phyloP scores from a whole-genome alignment of 2,888 invertebrate species.

The Limnephilus auricula region DNA sequence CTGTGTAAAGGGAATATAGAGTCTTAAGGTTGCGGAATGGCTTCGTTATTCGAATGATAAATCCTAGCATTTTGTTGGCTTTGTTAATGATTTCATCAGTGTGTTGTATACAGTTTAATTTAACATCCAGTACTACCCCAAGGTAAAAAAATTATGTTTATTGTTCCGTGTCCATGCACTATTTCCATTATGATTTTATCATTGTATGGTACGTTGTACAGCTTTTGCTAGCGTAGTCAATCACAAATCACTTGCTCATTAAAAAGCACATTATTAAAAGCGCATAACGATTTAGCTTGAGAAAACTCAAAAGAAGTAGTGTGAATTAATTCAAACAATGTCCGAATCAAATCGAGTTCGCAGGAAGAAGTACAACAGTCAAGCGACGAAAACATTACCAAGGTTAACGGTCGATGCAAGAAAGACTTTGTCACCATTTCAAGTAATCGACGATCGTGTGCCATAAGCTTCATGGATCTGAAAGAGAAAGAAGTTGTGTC shows the following conservation, averaged over 20 bases:
- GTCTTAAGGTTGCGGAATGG: too few relatives aligned
- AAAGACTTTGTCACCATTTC: background rate
- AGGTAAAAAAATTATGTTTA: too few relatives aligned
- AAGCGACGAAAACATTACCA: background rate
- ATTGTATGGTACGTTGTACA: background rate
- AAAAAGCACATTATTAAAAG: background rate
- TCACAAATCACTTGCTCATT: background rate
- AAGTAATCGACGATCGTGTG: background rate
- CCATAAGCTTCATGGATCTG: background rate
- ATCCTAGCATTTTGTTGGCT: too few relatives aligned
- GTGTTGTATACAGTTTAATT: too few relatives aligned
- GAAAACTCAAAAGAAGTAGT: background rate
- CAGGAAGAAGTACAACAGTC: background rate
- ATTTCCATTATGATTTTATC: background rate
- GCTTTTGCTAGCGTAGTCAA: background rate
- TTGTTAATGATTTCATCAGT: too few relatives aligned
- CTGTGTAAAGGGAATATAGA: too few relatives aligned
- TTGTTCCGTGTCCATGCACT: background rate
- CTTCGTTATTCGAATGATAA: too few relatives aligned
- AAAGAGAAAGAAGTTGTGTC: background rate
- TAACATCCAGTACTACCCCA: too few relatives aligned
- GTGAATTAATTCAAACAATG: background rate
- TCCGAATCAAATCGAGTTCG: background rate
- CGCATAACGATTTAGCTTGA: background rate
- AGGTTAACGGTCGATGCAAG: background rate